Base-by-base conservation (phyloP, 2,113 vertebrate genomes). In the Poeciliopsis turrubarensis region DNA sequence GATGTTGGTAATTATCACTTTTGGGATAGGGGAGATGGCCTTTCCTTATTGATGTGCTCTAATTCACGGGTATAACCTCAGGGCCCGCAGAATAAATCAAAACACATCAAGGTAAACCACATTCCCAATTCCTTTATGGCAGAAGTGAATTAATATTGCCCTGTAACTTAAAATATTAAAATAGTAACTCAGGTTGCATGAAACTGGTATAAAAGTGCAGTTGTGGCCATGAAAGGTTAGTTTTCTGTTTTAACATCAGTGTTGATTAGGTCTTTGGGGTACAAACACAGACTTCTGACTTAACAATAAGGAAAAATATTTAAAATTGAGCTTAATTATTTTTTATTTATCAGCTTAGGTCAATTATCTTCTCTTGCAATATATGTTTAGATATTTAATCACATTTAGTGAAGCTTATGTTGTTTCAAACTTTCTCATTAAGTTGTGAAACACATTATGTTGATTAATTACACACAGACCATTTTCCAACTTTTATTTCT, bases 1-100 rank as follows among this genome's bases (percentile, higher is more conserved):
- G 83, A 92, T 93, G 92, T 92, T 91, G 87, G 91, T 95, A 95
- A 95, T 95, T 93, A 94, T 94, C 91, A 94, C 94, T 94, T 92
- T 90, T 89, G 95, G 94, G 93, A 95, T 80, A 84, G 44, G 83
- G 89, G 91, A 93, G 90, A 91, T 90, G 91, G 82, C 88, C 76
- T 92, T 91, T 92, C 89, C 85, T 91, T 91, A 91, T 91, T 91
- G 92, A 93, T 91, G 88, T 84, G 66, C 77, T 89, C 87, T 91
- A 91, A 91, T 89, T 91, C 86, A 78, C 88, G 62, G 72, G 87
- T 83, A 84, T 90, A 91, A 92, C 88, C 85, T 77, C 68, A 68
- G 91, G 91, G 87, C 78, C 34, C 79, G 81, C 83, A 84, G 90
- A 89, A 92, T 89, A 92, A 90, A 89, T 94, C 87, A 93, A 92